phyloP scores from a whole-genome alignment of 2,888 invertebrate species.

The Synanthedon myopaeformis region DNA sequence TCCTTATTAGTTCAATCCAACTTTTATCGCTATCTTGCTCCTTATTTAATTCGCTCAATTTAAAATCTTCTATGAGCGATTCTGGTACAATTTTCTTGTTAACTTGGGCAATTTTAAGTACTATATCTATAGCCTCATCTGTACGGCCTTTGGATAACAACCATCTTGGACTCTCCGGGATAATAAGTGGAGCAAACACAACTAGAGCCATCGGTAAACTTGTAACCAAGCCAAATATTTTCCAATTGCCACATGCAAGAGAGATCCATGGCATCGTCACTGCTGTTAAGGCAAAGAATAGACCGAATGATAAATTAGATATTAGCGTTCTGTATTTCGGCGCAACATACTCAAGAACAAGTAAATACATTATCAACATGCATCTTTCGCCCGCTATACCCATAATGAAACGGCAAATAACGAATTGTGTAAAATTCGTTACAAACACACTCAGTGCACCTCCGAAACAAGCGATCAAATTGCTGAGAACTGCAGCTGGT shows the following conservation, averaged over 20 bases:
- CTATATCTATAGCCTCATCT: conserved; percentile 5
- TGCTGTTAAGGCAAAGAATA: conserved; percentile 5
- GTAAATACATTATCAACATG: conserved; percentile 7
- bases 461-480: conserved; percentile 5
- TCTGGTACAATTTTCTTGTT: conserved; percentile 6
- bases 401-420: conserved; percentile 5
- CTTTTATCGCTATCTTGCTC: conserved; percentile 1
- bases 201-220: conserved; percentile 17
- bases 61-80: conserved; percentile 5
- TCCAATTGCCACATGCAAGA: conserved; percentile 8
- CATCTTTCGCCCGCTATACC: conserved; percentile 8
- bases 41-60: not conserved
- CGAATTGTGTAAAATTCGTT: conserved; percentile 5
- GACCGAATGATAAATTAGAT: conserved; percentile 7
- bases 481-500: conserved; percentile 6
- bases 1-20: conserved; percentile 3
- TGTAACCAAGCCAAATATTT: conserved; percentile 4
- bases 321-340: conserved; percentile 8
- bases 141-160: conserved; percentile 34
- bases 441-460: conserved; percentile 5
- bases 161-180: conserved; percentile 46
- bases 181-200: conserved; percentile 26
- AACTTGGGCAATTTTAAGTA: conserved; percentile 1
- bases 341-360: conserved; percentile 8
- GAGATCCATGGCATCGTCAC: conserved; percentile 7